phyloP scores from a whole-genome alignment of 2,888 invertebrate species.

The Acrocyrtus sp. region DNA sequence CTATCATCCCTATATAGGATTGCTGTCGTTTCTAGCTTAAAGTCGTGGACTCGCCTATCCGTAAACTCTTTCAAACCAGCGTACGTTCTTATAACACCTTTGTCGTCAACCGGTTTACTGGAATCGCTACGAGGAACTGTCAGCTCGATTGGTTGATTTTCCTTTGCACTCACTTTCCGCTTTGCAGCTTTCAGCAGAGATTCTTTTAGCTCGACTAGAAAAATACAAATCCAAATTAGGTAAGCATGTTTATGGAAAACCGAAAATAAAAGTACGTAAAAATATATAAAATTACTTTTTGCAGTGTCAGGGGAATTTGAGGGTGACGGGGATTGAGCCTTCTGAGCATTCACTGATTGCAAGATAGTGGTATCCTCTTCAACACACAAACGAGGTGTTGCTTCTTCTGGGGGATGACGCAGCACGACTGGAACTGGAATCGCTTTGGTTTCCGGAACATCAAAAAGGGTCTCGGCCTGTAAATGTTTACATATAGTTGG shows the following conservation, averaged over 20 bases:
- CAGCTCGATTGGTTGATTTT: conserved; percentile 37
- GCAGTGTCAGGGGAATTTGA: too few relatives aligned
- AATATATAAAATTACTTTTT: too few relatives aligned
- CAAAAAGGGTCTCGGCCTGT: conserved; percentile 30
- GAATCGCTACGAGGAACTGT: too few relatives aligned
- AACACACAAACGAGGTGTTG: not conserved
- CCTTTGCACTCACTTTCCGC: conserved; percentile 55
- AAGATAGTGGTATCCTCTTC: not conserved
- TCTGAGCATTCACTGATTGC: not conserved
- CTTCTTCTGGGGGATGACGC: conserved; percentile 24
- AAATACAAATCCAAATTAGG: not conserved
- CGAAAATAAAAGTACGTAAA: too few relatives aligned
- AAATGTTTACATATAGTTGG: not conserved
- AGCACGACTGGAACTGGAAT: conserved; percentile 5
- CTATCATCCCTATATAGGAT: conserved; percentile 69
- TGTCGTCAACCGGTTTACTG: conserved; percentile 65
- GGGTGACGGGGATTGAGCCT: not conserved
- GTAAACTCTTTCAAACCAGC: conserved; percentile 71
- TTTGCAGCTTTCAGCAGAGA: conserved; percentile 62
- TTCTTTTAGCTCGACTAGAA: conserved; percentile 58
- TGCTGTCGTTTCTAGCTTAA: conserved; percentile 81
- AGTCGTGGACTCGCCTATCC: conserved; percentile 75
- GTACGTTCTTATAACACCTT: conserved; percentile 70
- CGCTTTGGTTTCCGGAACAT: conserved; percentile 1
- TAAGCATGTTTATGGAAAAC: not conserved